Conservation (phyloP, 2,797 vertebrate genomes). For the Masticophis lateralis region DNA sequence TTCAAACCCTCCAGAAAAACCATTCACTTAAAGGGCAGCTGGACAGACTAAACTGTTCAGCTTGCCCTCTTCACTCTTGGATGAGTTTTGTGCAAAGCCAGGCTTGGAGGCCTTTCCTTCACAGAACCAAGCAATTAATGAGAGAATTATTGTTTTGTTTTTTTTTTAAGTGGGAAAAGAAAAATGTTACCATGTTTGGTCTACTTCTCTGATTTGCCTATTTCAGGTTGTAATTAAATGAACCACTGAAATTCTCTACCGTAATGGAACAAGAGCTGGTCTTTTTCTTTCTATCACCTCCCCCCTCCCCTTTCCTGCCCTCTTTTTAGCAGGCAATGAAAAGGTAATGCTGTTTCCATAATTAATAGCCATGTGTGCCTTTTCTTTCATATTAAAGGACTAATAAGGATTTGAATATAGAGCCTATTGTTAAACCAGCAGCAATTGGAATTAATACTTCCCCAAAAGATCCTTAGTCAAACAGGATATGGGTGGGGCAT, state of each 20-base stretch:
- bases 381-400: constrained; percentile 21
- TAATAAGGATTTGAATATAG: constrained; percentile 44
- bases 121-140: constrained; percentile 55
- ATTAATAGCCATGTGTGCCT: constrained; percentile 7
- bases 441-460: constrained; percentile 20
- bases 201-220: neutral
- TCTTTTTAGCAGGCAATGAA: neutral
- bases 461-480: constrained; percentile 3
- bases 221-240: constrained; percentile 30
- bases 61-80: constrained; percentile 76
- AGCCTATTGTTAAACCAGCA: constrained; percentile 30
- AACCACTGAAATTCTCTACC: neutral
- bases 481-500: constrained; percentile 20
- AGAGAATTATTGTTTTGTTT: neutral
- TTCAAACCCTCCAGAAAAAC: constrained; percentile 60
- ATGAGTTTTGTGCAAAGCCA: constrained; percentile 73
- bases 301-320: no score
- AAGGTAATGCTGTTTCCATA: constrained; percentile 21
- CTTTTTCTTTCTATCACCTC: neutral
- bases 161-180: neutral
- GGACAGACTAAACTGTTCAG: constrained; percentile 67
- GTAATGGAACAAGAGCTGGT: neutral
- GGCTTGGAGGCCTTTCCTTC: constrained; percentile 48
- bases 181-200: neutral
- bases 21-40: constrained; percentile 74